These are phyloP conservation scores for Melanotaenia maccullochi DNA, from an alignment of 2,797 vertebrate species.

Conservation along the genomic window DNA sequence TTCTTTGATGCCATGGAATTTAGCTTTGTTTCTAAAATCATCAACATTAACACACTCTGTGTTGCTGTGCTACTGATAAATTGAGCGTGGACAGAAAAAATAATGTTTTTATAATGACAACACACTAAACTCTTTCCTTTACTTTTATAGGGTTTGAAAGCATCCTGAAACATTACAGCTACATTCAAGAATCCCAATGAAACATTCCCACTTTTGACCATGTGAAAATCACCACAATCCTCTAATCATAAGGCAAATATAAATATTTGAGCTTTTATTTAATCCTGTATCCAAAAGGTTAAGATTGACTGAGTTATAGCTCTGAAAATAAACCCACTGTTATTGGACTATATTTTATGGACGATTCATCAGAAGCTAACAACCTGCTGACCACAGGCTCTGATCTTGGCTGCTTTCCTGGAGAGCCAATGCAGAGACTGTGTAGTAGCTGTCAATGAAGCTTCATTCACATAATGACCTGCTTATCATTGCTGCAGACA, in stretches of 20 bases:
- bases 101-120: constrained; percentile 57
- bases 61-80: constrained; percentile 3
- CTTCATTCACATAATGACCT: constrained; percentile 59
- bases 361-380: constrained; percentile 63
- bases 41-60: background rate
- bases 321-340: constrained; percentile 62
- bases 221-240: constrained; percentile 38
- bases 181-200: constrained; percentile 59
- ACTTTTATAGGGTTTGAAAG: constrained; percentile 48
- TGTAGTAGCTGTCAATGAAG: constrained; percentile 42
- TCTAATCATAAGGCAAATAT: constrained; percentile 63
- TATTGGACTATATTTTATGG: constrained; percentile 66
- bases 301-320: constrained; percentile 27
- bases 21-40: background rate
- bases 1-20: background rate
- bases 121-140: constrained; percentile 27
- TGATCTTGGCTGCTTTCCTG: constrained; percentile 51
- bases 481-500: constrained; percentile 67
- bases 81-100: constrained; percentile 17
- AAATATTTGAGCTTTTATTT: constrained; percentile 34
- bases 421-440: constrained; percentile 29
- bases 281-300: constrained; percentile 34
- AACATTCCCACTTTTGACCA: constrained; percentile 55
- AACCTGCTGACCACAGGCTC: constrained; percentile 53
- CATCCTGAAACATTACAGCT: constrained; percentile 64